Percentiles rank a stretch among this genome's conserved stretches.
Conservation (phyloP, 2,888 invertebrate species). For the Spialia ferax region DNA sequence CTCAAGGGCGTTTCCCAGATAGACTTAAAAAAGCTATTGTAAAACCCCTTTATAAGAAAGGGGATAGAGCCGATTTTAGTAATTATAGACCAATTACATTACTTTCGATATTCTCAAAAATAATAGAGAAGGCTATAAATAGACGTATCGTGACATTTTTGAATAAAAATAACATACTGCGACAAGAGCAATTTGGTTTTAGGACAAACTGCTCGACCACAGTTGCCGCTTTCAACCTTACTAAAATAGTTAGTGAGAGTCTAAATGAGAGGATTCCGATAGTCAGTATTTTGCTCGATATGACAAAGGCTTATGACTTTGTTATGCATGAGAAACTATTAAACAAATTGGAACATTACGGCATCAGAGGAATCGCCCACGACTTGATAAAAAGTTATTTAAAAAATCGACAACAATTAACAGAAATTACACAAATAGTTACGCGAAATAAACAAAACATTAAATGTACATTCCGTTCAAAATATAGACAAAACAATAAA, state of each 20-base stretch:
- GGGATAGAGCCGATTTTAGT: neutral
- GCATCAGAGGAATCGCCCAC: slow-evolving; percentile 32
- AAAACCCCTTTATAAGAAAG: slow-evolving; percentile 5
- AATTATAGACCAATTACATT: neutral
- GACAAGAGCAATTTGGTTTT: slow-evolving; percentile 36
- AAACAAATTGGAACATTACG: slow-evolving; percentile 35
- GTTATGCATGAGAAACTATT: slow-evolving; percentile 34
- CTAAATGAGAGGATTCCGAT: slow-evolving; percentile 32
- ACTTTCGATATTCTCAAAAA: neutral
- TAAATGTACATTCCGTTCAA: neutral
- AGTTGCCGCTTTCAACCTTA: slow-evolving; percentile 36
- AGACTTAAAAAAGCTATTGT: slow-evolving; percentile 9
- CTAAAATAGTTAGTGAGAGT: slow-evolving; percentile 29
- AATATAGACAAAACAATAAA: neutral
- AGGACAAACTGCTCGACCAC: slow-evolving; percentile 38
- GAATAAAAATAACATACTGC: slow-evolving; percentile 15
- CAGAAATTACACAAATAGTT: slow-evolving; percentile 50
- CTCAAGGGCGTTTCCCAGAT: slow-evolving; percentile 9
- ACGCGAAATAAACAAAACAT: neutral
- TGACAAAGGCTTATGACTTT: slow-evolving; percentile 72
- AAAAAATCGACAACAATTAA: slow-evolving; percentile 20
- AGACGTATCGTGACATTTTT: slow-evolving; percentile 22
- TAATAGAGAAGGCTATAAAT: slow-evolving; percentile 7
- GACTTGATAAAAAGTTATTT: slow-evolving; percentile 22
- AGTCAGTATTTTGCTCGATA: slow-evolving; percentile 35